Percentiles rank a stretch among this genome's conserved stretches.
phyloP scores from a whole-genome alignment of 2,113 vertebrate species.

The Columbina picui region DNA sequence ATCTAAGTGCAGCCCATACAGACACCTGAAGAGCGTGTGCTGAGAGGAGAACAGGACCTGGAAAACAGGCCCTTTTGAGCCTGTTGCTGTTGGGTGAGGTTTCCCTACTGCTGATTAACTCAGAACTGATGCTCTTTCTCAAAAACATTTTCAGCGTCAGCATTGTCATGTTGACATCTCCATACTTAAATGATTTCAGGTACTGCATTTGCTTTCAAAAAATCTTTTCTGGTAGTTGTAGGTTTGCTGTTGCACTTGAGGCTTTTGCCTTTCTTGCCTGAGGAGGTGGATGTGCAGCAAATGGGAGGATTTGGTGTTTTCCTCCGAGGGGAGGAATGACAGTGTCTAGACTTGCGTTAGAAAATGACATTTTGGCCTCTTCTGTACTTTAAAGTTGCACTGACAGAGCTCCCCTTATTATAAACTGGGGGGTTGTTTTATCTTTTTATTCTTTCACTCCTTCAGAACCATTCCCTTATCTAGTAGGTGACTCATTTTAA shows the following conservation, averaged over 20 bases:
- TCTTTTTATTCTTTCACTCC: neutral
- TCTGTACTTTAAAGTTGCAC: neutral
- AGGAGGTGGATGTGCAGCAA: neutral
- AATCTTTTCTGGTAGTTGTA: neutral
- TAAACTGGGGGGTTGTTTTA: neutral
- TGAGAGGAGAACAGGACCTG: neutral
- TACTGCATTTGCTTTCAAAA: neutral
- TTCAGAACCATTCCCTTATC: neutral
- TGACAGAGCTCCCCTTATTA: neutral
- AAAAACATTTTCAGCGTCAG: neutral
- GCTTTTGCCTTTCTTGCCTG: neutral
- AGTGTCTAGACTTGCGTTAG: neutral
- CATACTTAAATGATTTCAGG: neutral
- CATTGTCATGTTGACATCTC: neutral
- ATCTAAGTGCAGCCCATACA: no score
- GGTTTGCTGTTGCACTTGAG: neutral
- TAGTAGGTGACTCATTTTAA: neutral
- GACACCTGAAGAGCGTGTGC: neutral
- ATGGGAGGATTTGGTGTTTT: neutral
- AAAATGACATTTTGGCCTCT: neutral
- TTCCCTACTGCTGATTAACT: neutral
- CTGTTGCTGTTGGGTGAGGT: neutral
- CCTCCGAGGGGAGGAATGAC: rapidly evolving
- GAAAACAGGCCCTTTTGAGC: neutral
- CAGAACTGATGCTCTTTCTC: neutral